These are phyloP conservation scores for Scolopax mira DNA, from an alignment of 2,113 vertebrate genomes.

Conservation along the genomic window DNA sequence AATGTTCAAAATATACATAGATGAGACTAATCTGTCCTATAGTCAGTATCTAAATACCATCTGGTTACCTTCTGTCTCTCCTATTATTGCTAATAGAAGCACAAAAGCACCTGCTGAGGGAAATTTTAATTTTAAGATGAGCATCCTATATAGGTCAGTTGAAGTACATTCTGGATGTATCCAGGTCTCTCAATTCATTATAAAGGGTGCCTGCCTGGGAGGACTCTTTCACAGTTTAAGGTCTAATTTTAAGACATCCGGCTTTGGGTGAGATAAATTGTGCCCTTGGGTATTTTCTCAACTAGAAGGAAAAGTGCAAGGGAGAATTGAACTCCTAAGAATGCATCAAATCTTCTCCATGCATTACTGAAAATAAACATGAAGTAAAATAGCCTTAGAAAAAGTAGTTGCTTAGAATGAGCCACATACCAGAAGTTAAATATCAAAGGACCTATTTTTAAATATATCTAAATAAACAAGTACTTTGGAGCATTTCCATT, in stretches of 20 bases:
- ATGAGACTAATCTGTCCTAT: background rate
- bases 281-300: background rate
- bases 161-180: background rate
- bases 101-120: slow-evolving; percentile 31
- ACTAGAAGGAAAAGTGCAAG: background rate
- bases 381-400: background rate
- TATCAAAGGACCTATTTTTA: slow-evolving; percentile 54
- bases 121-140: slow-evolving; percentile 38
- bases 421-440: background rate
- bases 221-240: background rate
- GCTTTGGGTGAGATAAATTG: background rate
- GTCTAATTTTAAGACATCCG: background rate
- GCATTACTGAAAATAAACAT: background rate
- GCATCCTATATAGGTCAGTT: slow-evolving; percentile 19
- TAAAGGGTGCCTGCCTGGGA: background rate
- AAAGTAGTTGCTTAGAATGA: background rate
- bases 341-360: background rate
- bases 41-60: slow-evolving; percentile 1
- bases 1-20: background rate
- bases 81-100: background rate
- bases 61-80: slow-evolving; percentile 21
- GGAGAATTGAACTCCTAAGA: background rate
- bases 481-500: background rate
- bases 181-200: background rate
- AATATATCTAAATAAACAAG: slow-evolving; percentile 25